phyloP scores from a whole-genome alignment of 2,888 invertebrate genomes.

The Rhagophthalmus giganteus region DNA sequence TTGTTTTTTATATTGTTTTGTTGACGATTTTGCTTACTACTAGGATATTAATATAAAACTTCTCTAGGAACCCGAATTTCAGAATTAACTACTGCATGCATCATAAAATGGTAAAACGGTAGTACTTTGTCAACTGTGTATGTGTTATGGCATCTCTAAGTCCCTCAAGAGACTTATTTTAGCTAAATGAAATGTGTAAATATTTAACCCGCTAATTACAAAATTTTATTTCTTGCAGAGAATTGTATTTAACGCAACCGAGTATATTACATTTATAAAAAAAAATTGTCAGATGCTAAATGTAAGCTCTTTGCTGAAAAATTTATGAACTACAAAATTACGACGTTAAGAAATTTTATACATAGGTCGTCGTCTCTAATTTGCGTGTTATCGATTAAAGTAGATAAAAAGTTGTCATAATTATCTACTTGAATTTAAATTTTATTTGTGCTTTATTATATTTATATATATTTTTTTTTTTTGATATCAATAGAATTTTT shows the following conservation, averaged over 20 bases:
- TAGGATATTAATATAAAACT: constrained; percentile 40
- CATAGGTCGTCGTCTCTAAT: constrained; percentile 16
- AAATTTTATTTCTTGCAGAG: constrained; percentile 34
- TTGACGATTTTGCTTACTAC: constrained; percentile 27
- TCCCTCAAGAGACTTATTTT: constrained; percentile 25
- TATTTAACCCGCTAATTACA: constrained; percentile 27
- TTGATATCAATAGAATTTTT: too few species aligned
- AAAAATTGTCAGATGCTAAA: constrained; percentile 29
- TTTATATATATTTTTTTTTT: too few species aligned
- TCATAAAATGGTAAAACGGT: constrained; percentile 29
- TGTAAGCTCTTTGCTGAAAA: too few species aligned
- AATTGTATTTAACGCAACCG: constrained; percentile 23
- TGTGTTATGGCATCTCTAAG: constrained; percentile 34
- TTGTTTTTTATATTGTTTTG: constrained; percentile 31
- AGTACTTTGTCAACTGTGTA: constrained; percentile 35
- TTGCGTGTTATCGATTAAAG: too few species aligned
- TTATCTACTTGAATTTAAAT: too few species aligned
- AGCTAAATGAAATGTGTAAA: constrained; percentile 34
- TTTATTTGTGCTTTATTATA: too few species aligned
- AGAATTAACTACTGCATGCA: constrained; percentile 31
- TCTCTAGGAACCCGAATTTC: constrained; percentile 56
- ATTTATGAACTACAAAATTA: too few species aligned
- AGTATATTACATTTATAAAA: constrained; percentile 22
- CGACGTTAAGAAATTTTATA: constrained; percentile 25
- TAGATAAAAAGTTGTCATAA: too few species aligned